Conservation (phyloP, 2,888 invertebrate genomes). For the Operophtera brumata region DNA sequence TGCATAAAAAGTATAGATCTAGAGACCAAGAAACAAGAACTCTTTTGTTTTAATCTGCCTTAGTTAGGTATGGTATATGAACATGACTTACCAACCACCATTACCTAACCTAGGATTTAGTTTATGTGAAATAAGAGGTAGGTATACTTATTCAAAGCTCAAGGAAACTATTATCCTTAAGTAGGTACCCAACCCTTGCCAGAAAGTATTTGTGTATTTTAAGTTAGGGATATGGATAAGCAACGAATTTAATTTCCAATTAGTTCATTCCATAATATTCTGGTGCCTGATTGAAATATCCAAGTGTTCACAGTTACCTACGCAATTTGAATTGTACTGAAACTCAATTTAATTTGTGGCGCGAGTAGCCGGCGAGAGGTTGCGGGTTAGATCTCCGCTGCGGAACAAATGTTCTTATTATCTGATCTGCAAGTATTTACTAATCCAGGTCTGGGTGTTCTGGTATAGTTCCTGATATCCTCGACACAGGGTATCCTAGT, state of each 20-base stretch:
- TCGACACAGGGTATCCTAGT: no score
- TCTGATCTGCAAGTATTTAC: no score
- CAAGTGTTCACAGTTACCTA: no score
- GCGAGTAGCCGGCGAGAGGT: no score
- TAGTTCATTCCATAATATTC: neutral
- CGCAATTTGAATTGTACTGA: no score
- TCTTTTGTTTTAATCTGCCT: neutral
- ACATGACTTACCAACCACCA: neutral
- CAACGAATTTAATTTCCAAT: conserved; percentile 5
- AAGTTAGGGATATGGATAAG: neutral
- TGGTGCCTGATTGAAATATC: conserved; percentile 1
- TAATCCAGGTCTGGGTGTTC: no score
- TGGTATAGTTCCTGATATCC: no score
- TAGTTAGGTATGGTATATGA: neutral
- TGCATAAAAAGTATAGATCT: neutral
- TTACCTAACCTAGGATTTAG: neutral
- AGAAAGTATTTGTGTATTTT: neutral
- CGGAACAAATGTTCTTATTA: no score
- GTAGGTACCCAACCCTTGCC: neutral
- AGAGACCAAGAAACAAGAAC: neutral
- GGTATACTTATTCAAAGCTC: neutral
- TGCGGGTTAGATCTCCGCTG: no score
- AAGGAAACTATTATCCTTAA: neutral
- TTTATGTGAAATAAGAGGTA: neutral
- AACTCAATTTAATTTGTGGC: no score